A percentile compares a stretch with the other conserved stretches of the same genome.
Conservation (phyloP, 2,888 invertebrate genomes). For the Acronicta psi region DNA sequence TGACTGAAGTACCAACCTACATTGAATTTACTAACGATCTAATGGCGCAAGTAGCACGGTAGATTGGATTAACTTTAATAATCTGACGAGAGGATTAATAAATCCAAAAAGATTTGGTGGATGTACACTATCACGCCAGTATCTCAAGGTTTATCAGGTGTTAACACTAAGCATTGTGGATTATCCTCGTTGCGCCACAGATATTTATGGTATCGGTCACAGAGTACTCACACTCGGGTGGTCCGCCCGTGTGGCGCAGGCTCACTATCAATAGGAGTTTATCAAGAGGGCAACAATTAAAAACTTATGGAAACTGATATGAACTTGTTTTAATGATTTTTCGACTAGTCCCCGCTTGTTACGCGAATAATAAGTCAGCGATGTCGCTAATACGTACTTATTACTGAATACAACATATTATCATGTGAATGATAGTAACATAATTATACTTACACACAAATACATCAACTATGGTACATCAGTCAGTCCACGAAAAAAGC, state of each 20-base stretch:
- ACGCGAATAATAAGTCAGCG: slow-evolving; percentile 40
- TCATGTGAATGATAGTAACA: no score
- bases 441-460: no score
- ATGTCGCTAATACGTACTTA: no score
- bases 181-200: slow-evolving; percentile 81
- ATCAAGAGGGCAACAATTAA: slow-evolving; percentile 76
- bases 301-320: slow-evolving; percentile 74
- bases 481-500: no score
- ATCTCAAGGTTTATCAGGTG: slow-evolving; percentile 76
- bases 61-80: slow-evolving; percentile 44
- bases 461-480: no score
- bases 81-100: slow-evolving; percentile 64
- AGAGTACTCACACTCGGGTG: slow-evolving; percentile 73
- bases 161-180: slow-evolving; percentile 69
- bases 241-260: slow-evolving; percentile 71
- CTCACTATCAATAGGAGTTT: slow-evolving; percentile 73
- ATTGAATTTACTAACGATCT: slow-evolving; percentile 3
- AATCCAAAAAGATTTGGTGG: slow-evolving; percentile 67
- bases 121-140: slow-evolving; percentile 55
- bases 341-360: slow-evolving; percentile 57
- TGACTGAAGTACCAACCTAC: slow-evolving; percentile 5
- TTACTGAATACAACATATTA: no score
- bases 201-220: slow-evolving; percentile 80
- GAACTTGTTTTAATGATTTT: slow-evolving; percentile 59
- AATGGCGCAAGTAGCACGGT: slow-evolving; percentile 36